Percentiles rank a stretch among this genome's conserved stretches.
These are phyloP conservation scores for Pristionchus fissidentatus DNA, from an alignment of 2,888 invertebrate species.

Conservation along the genomic window DNA sequence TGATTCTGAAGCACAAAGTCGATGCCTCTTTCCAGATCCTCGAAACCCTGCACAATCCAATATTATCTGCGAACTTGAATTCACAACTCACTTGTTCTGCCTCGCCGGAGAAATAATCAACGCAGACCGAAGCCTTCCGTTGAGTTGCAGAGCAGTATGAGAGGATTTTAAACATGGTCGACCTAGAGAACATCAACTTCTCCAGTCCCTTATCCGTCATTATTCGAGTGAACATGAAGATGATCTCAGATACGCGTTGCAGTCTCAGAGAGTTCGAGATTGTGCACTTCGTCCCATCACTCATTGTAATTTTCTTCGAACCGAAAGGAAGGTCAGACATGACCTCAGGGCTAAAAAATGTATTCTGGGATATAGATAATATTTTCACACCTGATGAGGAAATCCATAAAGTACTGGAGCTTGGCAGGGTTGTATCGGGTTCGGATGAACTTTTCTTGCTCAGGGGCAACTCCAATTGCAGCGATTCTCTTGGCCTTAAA, in stretches of 20 bases:
- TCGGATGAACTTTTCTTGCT: too few relatives aligned
- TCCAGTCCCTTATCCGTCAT: neutral
- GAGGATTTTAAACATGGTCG: constrained; percentile 25
- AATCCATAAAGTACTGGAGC: too few relatives aligned
- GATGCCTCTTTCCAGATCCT: neutral
- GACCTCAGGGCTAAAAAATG: neutral
- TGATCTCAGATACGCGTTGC: too few relatives aligned
- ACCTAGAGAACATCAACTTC: neutral
- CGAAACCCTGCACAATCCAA: neutral
- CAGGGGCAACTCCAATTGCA: too few relatives aligned
- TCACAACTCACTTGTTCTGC: constrained; percentile 6
- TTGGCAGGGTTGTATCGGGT: too few relatives aligned
- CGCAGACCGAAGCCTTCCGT: constrained; percentile 32
- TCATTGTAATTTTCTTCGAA: neutral
- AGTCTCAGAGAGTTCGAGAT: too few relatives aligned
- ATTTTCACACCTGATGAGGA: too few relatives aligned
- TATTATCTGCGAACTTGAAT: neutral
- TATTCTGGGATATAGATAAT: neutral
- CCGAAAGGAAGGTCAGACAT: constrained; percentile 46
- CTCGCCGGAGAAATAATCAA: constrained; percentile 44
- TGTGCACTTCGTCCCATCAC: neutral
- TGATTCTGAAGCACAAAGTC: neutral
- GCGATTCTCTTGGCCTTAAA: too few relatives aligned
- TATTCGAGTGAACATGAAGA: neutral
- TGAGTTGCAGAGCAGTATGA: constrained; percentile 31